These are phyloP conservation scores for Metacarcinus magister DNA, from an alignment of 2,888 invertebrate species.

Conservation along the genomic window DNA sequence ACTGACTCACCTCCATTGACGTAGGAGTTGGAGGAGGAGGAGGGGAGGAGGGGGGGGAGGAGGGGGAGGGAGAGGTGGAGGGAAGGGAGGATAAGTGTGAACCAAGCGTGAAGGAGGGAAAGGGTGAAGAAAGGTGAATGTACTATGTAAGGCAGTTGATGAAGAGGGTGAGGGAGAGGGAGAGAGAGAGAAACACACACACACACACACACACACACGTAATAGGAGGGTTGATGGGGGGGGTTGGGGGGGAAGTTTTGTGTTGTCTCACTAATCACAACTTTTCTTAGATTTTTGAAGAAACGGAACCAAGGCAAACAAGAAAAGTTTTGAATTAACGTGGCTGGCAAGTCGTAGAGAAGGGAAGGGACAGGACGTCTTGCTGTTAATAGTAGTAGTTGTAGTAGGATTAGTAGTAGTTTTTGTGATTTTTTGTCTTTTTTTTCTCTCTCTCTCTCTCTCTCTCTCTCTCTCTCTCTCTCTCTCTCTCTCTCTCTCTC, in stretches of 20 bases:
- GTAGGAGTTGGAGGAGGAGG: background rate
- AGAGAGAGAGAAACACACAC: slow-evolving; percentile 30
- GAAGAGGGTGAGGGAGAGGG: background rate
- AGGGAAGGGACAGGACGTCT: background rate
- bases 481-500: slow-evolving; percentile 52
- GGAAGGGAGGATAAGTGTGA: background rate
- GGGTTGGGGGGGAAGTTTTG: background rate
- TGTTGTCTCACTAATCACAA: slow-evolving; percentile 57
- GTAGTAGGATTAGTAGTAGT: background rate
- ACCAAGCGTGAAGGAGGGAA: background rate
- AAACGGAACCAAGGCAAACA: slow-evolving; percentile 46
- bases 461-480: slow-evolving; percentile 45
- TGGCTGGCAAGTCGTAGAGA: background rate
- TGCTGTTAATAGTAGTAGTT: background rate
- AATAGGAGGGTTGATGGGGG: background rate
- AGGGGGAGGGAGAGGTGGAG: background rate
- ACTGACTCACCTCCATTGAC: background rate
- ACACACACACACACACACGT: slow-evolving; percentile 58
- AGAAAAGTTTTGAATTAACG: slow-evolving; percentile 58
- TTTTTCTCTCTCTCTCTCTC: slow-evolving; percentile 54
- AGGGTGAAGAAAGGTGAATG: background rate
- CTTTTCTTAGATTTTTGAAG: slow-evolving; percentile 58
- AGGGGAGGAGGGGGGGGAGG: background rate
- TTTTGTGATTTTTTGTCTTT: background rate
- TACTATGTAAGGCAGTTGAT: background rate